Base-by-base conservation (phyloP, 2,797 vertebrate genomes). In the Enteromius radiatus region DNA sequence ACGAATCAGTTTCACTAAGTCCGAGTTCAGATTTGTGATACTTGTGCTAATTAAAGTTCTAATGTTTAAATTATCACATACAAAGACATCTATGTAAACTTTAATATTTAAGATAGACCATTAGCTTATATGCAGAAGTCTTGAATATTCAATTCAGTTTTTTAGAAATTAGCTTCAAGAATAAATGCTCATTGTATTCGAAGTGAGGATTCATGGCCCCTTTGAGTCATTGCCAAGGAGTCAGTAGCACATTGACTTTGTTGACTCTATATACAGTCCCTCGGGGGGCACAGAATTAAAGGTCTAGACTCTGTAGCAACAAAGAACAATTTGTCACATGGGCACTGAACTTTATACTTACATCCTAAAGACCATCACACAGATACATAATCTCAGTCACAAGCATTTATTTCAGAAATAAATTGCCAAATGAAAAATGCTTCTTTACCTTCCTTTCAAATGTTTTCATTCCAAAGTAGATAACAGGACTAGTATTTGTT, bases 141-240 rank as follows among this genome's bases (percentile, higher is more conserved):
- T 19, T 77, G 19, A 23, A 56, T 28, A 41, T 28, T 41, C 2
- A 41, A 3, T 41, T 41, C 9, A 41, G 3, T 3, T 11, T 41
- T 41, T 41, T 41, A 11, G 11, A 41, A 64, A 26, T 12, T 21
- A 47, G 11, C 33, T 69, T 69, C 15, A 36, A 71, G 12, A 74
- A 77, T 28, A 26, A 63, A 70, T 36, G n/a, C 11, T 78, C 69
- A n/a, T 69, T 36, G 64, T n/a, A 47, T 43, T 33, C 10, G 15
- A 68, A 45, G 36, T 10, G 21, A 69, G 26, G 71, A n/a, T 76
- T 54, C 33, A 68, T 76, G 33, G 63, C 9, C 26, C 80, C 36
- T 69, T 52, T 76, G 81, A 69, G 73, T 68, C 38, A 49, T 76
- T 82, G 47, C 33, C 78, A 70, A 70, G 78, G 33, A 65, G 43